These are phyloP conservation scores for Hypolimnas misippus DNA, from an alignment of 2,888 invertebrate species.

Conservation along the genomic window DNA sequence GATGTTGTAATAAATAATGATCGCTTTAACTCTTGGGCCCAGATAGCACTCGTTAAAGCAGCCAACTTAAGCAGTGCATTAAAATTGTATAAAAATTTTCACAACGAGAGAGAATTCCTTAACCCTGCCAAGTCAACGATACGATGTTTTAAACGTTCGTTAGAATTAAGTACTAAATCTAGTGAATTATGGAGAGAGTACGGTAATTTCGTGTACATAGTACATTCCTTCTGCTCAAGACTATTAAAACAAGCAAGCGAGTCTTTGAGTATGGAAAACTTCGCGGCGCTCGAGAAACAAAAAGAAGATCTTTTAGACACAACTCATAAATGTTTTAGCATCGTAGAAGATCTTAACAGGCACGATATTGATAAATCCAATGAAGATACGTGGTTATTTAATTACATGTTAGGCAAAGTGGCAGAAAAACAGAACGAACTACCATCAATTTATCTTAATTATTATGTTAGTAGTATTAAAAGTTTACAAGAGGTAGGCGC, in stretches of 20 bases:
- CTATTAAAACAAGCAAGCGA: constrained; percentile 92
- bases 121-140: constrained; percentile 89
- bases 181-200: constrained; percentile 95
- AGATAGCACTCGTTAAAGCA: constrained; percentile 91
- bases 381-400: constrained; percentile 96
- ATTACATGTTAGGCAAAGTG: constrained; percentile 98
- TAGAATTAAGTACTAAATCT: constrained; percentile 89
- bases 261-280: constrained; percentile 89
- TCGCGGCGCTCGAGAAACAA: constrained; percentile 89
- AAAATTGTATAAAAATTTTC: constrained; percentile 87
- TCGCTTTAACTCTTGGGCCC: constrained; percentile 96
- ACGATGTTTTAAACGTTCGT: constrained; percentile 91
- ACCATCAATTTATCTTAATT: constrained; percentile 89
- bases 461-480: constrained; percentile 91
- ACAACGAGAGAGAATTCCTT: constrained; percentile 86
- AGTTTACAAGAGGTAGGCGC: constrained; percentile 91
- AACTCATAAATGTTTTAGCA: constrained; percentile 91
- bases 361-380: constrained; percentile 83
- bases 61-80: constrained; percentile 91
- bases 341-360: constrained; percentile 85
- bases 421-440: constrained; percentile 92
- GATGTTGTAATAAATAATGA: constrained; percentile 92
- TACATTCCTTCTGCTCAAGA: constrained; percentile 95
- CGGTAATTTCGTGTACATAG: constrained; percentile 94
- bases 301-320: constrained; percentile 91